Base-by-base conservation (phyloP, 2,888 invertebrate species). In the Drosophila nigricruria region DNA sequence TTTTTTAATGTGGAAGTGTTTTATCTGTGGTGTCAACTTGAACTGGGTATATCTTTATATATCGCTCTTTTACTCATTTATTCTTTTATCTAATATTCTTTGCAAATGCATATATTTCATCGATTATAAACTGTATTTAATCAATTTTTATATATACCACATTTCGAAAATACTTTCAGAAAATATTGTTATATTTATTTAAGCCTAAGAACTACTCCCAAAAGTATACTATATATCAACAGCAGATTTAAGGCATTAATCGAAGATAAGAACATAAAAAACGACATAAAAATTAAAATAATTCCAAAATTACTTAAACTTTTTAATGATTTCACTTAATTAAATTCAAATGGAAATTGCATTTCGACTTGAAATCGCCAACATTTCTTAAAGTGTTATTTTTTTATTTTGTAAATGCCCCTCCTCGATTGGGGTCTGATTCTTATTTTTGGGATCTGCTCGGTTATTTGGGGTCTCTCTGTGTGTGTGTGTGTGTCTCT, bases 161-260 rank as follows among this genome's bases (percentile, higher is more conserved):
- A n/a, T 18, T 18, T 40, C 1, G 23, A 45, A 34, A 50, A 9
- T 23, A n/a, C 12, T 27, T 53, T 53, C 10, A 5, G 25, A 18
- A 38, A 25, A 25, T 0, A 8, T 40, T 18, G 6, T 32, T 32
- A 18, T 47, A 5, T 23, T 10, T 27, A 23, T 6, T 6, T 45
- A 27, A 47, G 27, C 30, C 6, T 4, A 32, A 9, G n/a, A 25
- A 8, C 6, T 27, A 67, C 58, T 57, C 70, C 49, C 42, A 70
- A 70, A 70, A 63, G 79, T 74, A 78, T 78, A 73, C 74, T 75
- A 75, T 72, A 36, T 34, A 57, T 20, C 45, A 49, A 47, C 4
- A 10, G 5, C 20, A 6, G 10, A 53, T n/a, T 50, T 36, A n/a
- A 20, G 12, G 16, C 45, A 20, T 47, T 25, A 56, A 16, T 10